Evolutionary conservation across 2,113 vertebrate genomes (phyloP).

Genomic region (Laticauda colubrina): DNA sequence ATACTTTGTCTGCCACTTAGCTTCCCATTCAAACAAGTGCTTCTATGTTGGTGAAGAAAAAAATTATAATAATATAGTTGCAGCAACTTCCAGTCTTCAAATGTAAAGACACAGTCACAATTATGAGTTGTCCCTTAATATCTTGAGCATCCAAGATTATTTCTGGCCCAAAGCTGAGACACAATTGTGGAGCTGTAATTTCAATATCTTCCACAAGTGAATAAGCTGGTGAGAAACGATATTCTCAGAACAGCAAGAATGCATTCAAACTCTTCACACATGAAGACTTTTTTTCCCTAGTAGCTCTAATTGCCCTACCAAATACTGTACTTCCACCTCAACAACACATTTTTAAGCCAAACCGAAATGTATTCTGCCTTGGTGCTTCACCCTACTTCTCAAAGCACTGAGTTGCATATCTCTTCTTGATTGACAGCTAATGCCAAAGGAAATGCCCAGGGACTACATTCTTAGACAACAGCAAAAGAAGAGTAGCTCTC

Average conservation of each 20-base stretch:
- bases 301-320: background rate
- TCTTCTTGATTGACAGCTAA: background rate
- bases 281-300: background rate
- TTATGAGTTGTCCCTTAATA: background rate
- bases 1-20: background rate
- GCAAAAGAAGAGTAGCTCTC: background rate
- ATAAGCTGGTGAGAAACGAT: background rate
- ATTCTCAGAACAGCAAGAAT: background rate
- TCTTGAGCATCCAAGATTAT: background rate
- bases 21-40: conserved; percentile 11
- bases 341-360: background rate
- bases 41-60: background rate
- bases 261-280: background rate
- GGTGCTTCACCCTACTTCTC: background rate
- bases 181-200: background rate
- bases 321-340: background rate
- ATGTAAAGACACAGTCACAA: background rate
- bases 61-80: background rate
- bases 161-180: background rate
- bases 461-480: background rate
- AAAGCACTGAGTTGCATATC: background rate
- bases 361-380: background rate
- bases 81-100: background rate
- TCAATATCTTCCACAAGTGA: background rate
- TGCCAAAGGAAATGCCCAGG: background rate